Conservation (phyloP, 2,113 vertebrate species). For the Coracopsis vasa region DNA sequence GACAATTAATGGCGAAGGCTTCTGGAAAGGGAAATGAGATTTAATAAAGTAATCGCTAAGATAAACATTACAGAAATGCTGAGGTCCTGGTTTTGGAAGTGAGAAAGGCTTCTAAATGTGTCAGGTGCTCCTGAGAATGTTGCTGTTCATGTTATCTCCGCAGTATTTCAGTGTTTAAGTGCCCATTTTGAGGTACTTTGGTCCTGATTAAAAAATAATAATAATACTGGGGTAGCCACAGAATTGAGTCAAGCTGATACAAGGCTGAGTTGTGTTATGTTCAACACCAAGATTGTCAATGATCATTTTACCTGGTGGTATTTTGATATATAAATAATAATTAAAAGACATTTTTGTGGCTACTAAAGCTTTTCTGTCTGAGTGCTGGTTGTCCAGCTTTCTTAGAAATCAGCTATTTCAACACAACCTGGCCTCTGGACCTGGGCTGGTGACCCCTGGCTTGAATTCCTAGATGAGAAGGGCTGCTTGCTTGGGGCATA, state of each 20-base stretch:
- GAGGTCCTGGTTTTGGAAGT: neutral
- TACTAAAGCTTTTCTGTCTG: neutral
- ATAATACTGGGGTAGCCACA: neutral
- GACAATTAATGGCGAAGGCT: neutral
- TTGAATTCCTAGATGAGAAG: neutral
- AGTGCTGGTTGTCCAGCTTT: neutral
- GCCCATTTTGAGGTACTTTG: constrained; percentile 11
- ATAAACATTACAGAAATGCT: constrained; percentile 34
- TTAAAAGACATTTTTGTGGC: neutral
- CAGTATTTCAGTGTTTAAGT: neutral
- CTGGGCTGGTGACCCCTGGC: neutral
- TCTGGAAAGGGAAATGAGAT: constrained; percentile 28
- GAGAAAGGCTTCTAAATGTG: neutral
- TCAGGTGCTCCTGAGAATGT: neutral
- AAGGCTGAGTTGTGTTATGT: neutral
- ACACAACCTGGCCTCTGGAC: neutral
- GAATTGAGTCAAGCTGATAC: neutral
- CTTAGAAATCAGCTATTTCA: neutral
- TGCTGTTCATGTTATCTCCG: neutral
- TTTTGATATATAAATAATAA: neutral
- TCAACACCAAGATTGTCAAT: neutral
- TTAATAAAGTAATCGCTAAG: constrained; percentile 11
- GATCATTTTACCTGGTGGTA: neutral
- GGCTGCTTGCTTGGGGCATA: neutral
- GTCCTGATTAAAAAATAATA: constrained; percentile 34